Evolutionary conservation across 2,113 vertebrate genomes (phyloP).

Genomic region (Cranoglanis bouderius): DNA sequence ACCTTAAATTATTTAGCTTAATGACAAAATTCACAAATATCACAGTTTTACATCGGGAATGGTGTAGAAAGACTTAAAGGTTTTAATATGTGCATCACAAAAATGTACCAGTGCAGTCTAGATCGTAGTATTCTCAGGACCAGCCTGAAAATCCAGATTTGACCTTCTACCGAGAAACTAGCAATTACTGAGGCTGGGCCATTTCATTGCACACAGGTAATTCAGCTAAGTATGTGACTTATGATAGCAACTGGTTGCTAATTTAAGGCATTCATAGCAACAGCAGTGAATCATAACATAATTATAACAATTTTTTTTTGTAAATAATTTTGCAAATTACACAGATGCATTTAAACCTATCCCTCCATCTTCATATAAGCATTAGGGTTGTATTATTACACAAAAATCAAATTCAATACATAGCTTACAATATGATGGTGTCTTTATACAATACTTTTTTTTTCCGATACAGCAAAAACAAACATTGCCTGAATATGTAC

Average conservation of each 20-base stretch:
- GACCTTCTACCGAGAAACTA: neutral
- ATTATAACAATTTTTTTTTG: neutral
- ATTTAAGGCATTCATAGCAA: neutral
- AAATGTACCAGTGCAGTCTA: neutral
- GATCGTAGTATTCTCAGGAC: neutral
- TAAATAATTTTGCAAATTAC: neutral
- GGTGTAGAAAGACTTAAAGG: neutral
- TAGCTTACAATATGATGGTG: neutral
- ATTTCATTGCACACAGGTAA: neutral
- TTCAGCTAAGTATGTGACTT: neutral
- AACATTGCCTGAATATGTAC: neutral
- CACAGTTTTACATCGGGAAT: neutral
- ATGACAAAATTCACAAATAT: neutral
- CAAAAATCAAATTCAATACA: neutral
- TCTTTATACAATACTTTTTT: neutral
- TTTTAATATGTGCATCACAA: neutral
- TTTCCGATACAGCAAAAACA: neutral
- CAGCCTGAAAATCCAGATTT: neutral
- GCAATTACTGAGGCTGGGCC: neutral
- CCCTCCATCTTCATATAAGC: no score
- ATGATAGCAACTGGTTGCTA: neutral
- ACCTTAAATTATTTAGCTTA: neutral
- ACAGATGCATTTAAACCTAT: neutral
- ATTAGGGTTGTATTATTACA: neutral
- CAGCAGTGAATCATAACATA: neutral